Conservation (phyloP, 53 echinoderm and acorn worm genomes). For the Henricia sp. region DNA sequence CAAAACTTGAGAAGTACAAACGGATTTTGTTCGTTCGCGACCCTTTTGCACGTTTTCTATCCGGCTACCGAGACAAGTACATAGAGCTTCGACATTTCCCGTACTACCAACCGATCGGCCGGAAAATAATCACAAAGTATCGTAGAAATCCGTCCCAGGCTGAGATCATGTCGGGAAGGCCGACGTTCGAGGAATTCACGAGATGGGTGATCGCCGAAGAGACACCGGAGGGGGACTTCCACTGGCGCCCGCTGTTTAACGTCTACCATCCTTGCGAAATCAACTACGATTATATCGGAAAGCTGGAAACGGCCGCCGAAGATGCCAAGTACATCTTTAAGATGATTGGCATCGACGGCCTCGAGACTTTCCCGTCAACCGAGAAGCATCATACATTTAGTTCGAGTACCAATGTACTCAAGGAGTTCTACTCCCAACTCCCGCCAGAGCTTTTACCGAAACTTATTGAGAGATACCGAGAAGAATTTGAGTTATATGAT, state of each 20-base stretch:
- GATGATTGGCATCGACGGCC: constrained; percentile 18
- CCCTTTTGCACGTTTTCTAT: constrained; percentile 26
- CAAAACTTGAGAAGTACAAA: not conserved
- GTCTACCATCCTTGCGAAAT: constrained; percentile 20
- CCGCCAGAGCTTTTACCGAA: constrained; percentile 7
- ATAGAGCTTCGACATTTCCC: constrained; percentile 36
- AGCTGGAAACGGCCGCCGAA: constrained; percentile 15
- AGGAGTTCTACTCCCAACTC: constrained; percentile 36
- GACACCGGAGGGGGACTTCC: constrained; percentile 11
- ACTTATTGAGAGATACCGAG: constrained; percentile 7
- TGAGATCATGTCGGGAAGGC: not conserved
- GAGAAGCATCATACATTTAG: constrained; percentile 29
- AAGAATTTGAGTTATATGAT: constrained; percentile 41
- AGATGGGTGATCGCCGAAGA: constrained; percentile 17
- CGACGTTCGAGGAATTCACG: constrained; percentile 36
- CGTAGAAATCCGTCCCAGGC: not conserved
- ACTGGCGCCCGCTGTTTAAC: constrained; percentile 34
- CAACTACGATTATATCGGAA: constrained; percentile 24
- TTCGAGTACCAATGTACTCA: constrained; percentile 13
- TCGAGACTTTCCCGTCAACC: constrained; percentile 5
- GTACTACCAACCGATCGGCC: constrained; percentile 22
- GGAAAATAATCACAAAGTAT: not conserved
- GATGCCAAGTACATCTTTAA: constrained; percentile 27
- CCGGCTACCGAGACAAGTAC: constrained; percentile 35
- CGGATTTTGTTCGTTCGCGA: constrained; percentile 24